Evolutionary conservation across 2,888 invertebrate species (phyloP).

Genomic region (Lycocerus yunnanus): DNA sequence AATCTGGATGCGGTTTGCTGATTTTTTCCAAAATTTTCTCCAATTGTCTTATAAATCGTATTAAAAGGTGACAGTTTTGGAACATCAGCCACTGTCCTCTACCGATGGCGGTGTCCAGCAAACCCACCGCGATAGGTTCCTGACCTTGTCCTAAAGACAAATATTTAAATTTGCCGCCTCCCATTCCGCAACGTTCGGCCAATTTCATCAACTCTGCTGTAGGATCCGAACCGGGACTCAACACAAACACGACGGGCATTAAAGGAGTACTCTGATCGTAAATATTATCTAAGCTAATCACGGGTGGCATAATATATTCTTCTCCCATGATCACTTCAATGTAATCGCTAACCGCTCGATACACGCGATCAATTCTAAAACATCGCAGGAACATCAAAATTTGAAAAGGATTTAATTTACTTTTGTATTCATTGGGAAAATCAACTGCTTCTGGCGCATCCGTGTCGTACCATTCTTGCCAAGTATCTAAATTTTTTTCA

Average conservation of each 20-base stretch:
- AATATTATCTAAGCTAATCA: constrained; percentile 81
- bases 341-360: constrained; percentile 82
- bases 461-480: constrained; percentile 78
- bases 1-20: constrained; percentile 84
- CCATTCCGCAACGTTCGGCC: constrained; percentile 70
- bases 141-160: constrained; percentile 94
- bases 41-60: constrained; percentile 76
- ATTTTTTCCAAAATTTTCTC: constrained; percentile 84
- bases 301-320: constrained; percentile 87
- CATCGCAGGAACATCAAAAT: constrained; percentile 84
- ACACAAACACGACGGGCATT: constrained; percentile 89
- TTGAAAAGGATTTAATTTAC: constrained; percentile 67
- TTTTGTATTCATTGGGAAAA: constrained; percentile 75
- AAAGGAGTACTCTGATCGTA: constrained; percentile 81
- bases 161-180: constrained; percentile 80
- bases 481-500: constrained; percentile 34
- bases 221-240: constrained; percentile 94
- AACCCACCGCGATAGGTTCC: constrained; percentile 76
- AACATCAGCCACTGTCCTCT: constrained; percentile 91
- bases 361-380: constrained; percentile 87
- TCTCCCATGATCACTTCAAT: constrained; percentile 84
- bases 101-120: constrained; percentile 70
- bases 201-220: constrained; percentile 83
- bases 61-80: constrained; percentile 88
- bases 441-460: constrained; percentile 77